A percentile compares a stretch with the other conserved stretches of the same genome.
Evolutionary conservation across 2,888 invertebrate genomes (phyloP).

Genomic region (Lepas anatifera): DNA sequence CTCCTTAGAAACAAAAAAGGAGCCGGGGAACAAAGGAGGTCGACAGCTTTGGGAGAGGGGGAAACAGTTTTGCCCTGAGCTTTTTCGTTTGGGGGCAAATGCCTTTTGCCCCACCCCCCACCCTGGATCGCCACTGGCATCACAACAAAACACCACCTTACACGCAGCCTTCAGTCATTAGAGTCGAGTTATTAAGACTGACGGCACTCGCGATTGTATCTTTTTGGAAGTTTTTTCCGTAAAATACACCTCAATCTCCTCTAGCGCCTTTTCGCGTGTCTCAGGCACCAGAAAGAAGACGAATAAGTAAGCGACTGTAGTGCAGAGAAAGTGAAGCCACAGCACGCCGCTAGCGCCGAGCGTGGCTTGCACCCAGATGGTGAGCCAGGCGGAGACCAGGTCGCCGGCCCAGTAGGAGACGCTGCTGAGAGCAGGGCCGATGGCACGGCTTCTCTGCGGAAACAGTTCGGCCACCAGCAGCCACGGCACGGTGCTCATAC

Average conservation of each 20-base stretch:
- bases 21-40: too few species aligned
- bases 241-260: conserved; percentile 6
- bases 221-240: neutral
- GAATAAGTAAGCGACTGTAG: conserved; percentile 1
- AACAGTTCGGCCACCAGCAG: conserved; percentile 12
- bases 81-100: too few species aligned
- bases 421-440: neutral
- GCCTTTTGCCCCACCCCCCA: too few species aligned
- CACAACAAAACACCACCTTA: neutral
- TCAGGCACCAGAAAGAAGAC: conserved; percentile 9
- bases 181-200: neutral
- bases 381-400: conserved; percentile 3
- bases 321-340: conserved; percentile 9
- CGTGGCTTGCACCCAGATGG: neutral
- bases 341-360: conserved; percentile 3
- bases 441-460: conserved; percentile 1
- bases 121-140: too few species aligned
- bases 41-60: too few species aligned
- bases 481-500: conserved; percentile 9
- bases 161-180: neutral
- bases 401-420: conserved; percentile 10
- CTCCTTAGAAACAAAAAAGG: too few species aligned
- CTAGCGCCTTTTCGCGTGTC: neutral
- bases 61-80: too few species aligned
- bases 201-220: neutral